phyloP scores from a whole-genome alignment of 23 tunicate genomes.

The Trididemnum clinides region DNA sequence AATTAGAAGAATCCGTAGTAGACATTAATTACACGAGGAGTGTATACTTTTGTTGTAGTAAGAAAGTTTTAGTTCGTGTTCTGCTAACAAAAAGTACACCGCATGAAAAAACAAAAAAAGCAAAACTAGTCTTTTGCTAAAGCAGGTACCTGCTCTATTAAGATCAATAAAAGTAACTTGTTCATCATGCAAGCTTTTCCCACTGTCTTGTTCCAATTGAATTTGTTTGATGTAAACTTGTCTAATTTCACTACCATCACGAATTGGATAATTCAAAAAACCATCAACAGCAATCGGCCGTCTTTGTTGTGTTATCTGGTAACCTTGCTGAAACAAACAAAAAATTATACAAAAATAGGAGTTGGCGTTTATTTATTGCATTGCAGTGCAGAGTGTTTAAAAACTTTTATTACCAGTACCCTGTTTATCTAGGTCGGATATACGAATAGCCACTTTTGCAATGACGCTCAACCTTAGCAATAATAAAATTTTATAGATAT shows the following conservation, averaged over 20 bases:
- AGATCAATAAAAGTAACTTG: slow-evolving; percentile 60
- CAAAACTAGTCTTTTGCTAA: neutral
- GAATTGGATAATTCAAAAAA: slow-evolving; percentile 34
- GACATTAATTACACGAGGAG: no score
- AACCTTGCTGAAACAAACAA: slow-evolving; percentile 69
- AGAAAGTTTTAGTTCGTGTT: no score
- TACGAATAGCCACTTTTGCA: no score
- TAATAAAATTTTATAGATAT: no score
- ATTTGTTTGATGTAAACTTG: slow-evolving; percentile 56
- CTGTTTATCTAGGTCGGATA: no score
- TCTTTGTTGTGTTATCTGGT: slow-evolving; percentile 88
- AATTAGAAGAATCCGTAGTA: no score
- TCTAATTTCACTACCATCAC: slow-evolving; percentile 32
- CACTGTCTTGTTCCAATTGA: slow-evolving; percentile 93
- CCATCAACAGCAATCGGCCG: slow-evolving; percentile 80
- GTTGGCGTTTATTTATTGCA: no score
- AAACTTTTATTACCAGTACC: neutral
- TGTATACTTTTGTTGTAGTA: no score
- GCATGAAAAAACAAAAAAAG: neutral
- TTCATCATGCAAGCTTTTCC: slow-evolving; percentile 81
- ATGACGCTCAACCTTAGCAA: no score
- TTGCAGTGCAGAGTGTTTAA: neutral
- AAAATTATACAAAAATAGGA: neutral
- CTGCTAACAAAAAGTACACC: no score
- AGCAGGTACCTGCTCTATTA: slow-evolving; percentile 80